Percentiles rank a stretch among this genome's conserved stretches.
Evolutionary conservation across 2,797 vertebrate species (phyloP).

Genomic region (Spinus pinus): DNA sequence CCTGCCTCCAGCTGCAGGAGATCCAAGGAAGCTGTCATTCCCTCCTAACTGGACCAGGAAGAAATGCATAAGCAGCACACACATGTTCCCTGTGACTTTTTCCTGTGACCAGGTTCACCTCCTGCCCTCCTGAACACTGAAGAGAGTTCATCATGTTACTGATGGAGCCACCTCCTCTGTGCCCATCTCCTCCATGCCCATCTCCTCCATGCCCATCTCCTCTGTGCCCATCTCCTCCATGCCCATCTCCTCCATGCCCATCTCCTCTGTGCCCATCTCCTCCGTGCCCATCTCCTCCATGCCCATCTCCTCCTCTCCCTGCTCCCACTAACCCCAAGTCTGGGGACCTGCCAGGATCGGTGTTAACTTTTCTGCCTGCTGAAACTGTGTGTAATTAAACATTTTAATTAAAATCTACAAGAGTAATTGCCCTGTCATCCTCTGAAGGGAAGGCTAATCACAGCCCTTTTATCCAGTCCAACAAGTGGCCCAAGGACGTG

Average conservation of each 20-base stretch:
- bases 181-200: rapidly evolving
- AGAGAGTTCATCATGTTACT: rapidly evolving
- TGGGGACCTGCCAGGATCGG: not conserved
- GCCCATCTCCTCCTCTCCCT: not conserved
- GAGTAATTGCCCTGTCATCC: slow-evolving; percentile 69
- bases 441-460: slow-evolving; percentile 65
- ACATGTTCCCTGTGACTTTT: not conserved
- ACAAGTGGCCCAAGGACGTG: not conserved
- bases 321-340: not conserved
- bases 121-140: not conserved
- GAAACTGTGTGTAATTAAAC: slow-evolving; percentile 74
- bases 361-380: slow-evolving; percentile 59
- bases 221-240: rapidly evolving
- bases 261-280: no score
- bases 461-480: slow-evolving; percentile 43
- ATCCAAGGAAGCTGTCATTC: not conserved
- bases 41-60: not conserved
- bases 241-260: not conserved
- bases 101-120: rapidly evolving
- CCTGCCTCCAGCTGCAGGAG: not conserved
- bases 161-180: not conserved
- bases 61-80: not conserved
- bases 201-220: not conserved
- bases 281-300: not conserved
- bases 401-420: slow-evolving; percentile 77